These are phyloP conservation scores for Encarsia formosa DNA, from an alignment of 2,888 invertebrate genomes.

Conservation along the genomic window DNA sequence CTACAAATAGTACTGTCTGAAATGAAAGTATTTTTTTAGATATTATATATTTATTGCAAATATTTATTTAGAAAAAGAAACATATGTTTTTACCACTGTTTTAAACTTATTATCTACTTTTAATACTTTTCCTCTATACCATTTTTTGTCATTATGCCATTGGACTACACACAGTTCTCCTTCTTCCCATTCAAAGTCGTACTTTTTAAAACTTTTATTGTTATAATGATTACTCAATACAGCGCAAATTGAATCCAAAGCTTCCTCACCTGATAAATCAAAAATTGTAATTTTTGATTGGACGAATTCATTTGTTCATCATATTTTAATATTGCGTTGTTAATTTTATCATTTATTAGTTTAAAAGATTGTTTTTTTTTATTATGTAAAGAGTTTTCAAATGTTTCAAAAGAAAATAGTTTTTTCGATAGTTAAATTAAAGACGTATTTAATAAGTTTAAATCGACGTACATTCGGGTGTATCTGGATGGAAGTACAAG, in stretches of 20 bases:
- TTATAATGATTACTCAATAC: slow-evolving; percentile 54
- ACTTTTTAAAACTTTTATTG: slow-evolving; percentile 51
- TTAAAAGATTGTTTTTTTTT: neutral
- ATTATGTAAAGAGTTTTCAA: neutral
- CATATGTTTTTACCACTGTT: neutral
- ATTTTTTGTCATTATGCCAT: slow-evolving; percentile 62
- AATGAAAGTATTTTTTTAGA: slow-evolving; percentile 8
- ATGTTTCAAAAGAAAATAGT: neutral
- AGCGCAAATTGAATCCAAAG: slow-evolving; percentile 54
- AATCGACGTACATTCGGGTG: slow-evolving; percentile 29
- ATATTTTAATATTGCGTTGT: too few relatives aligned
- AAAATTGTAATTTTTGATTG: too few relatives aligned
- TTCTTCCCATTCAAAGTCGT: slow-evolving; percentile 56
- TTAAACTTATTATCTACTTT: slow-evolving; percentile 47
- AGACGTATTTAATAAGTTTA: slow-evolving; percentile 14
- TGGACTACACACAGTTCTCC: slow-evolving; percentile 68
- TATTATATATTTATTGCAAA: neutral
- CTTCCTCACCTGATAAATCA: slow-evolving; percentile 34
- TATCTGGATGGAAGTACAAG: slow-evolving; percentile 50
- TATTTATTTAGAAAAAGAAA: neutral
- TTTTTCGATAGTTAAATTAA: too few relatives aligned
- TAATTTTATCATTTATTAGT: neutral
- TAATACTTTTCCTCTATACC: slow-evolving; percentile 67
- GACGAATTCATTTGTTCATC: too few relatives aligned
- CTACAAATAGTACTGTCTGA: slow-evolving; percentile 67